Conservation (phyloP, 2,113 vertebrate species). For the Numenius arquata region DNA sequence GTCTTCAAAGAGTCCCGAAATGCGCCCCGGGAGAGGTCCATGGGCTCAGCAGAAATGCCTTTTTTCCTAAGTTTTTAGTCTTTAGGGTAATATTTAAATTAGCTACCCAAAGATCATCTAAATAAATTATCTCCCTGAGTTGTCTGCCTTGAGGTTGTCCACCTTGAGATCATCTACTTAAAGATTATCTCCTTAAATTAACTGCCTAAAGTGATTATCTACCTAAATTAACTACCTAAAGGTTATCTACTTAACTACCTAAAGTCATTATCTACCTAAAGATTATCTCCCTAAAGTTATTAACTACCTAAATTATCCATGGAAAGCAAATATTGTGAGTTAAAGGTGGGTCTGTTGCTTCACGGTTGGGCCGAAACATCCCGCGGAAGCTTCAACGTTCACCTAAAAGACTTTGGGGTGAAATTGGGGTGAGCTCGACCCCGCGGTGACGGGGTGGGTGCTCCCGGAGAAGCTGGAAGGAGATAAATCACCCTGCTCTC, state of each 20-base stretch:
- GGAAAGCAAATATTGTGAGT: rapidly evolving
- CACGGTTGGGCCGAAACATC: rapidly evolving
- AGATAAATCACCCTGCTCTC: neutral
- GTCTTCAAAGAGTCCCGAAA: neutral
- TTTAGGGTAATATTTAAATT: neutral
- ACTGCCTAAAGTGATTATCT: neutral
- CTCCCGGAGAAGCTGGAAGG: neutral
- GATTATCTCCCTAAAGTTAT: neutral
- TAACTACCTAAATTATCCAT: neutral
- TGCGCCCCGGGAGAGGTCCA: rapidly evolving
- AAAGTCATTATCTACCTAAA: neutral
- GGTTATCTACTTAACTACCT: neutral
- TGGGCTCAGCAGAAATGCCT: neutral
- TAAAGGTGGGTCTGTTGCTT: rapidly evolving
- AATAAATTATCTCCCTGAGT: neutral
- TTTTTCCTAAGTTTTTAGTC: neutral
- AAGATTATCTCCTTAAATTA: neutral
- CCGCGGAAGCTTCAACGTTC: rapidly evolving
- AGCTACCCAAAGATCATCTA: neutral
- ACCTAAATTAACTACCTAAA: neutral
- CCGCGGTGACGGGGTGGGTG: rapidly evolving
- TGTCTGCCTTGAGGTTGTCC: neutral
- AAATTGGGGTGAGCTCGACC: neutral
- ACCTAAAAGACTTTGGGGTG: neutral
- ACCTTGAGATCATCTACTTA: neutral